Evolutionary conservation across 2,113 vertebrate species (phyloP).

Genomic region (Vanacampus margaritifer): DNA sequence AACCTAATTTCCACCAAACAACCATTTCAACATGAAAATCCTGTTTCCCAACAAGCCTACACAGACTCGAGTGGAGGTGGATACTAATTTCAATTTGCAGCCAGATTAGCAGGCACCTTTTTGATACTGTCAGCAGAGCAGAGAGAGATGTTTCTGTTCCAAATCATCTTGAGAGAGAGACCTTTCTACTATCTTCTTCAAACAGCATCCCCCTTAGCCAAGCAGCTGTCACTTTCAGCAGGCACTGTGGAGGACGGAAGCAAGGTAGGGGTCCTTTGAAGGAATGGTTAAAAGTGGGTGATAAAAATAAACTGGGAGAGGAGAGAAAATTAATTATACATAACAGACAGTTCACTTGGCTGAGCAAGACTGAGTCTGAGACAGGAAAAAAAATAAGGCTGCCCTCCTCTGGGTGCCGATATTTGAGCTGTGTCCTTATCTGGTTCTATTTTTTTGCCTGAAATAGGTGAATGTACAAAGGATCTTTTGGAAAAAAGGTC

Average conservation of each 20-base stretch:
- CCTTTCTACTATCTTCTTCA: constrained; percentile 71
- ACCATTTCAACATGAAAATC: constrained; percentile 37
- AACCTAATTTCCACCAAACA: constrained; percentile 29
- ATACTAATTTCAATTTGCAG: constrained; percentile 62
- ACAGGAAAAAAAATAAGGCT: constrained; percentile 44
- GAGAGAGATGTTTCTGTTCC: constrained; percentile 50
- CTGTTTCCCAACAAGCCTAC: constrained; percentile 22
- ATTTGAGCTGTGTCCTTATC: constrained; percentile 32
- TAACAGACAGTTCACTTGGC: constrained; percentile 67
- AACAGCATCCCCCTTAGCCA: constrained; percentile 57
- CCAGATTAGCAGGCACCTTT: constrained; percentile 51
- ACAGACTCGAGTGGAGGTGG: constrained; percentile 13
- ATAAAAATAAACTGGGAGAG: constrained; percentile 72
- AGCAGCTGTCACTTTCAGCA: constrained; percentile 69
- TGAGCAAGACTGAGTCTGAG: constrained; percentile 50
- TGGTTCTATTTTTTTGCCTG: constrained; percentile 39
- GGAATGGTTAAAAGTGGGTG: constrained; percentile 68
- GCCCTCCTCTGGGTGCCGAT: constrained; percentile 32
- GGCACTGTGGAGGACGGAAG: constrained; percentile 51
- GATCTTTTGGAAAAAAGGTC: constrained; percentile 34
- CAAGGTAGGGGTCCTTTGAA: constrained; percentile 66
- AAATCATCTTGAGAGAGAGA: constrained; percentile 55
- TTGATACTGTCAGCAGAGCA: constrained; percentile 51
- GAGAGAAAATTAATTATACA: constrained; percentile 73
- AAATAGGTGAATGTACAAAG: constrained; percentile 26